Evolutionary conservation across 2,888 invertebrate species (phyloP).

Genomic region (Oegoconia quadripuncta): DNA sequence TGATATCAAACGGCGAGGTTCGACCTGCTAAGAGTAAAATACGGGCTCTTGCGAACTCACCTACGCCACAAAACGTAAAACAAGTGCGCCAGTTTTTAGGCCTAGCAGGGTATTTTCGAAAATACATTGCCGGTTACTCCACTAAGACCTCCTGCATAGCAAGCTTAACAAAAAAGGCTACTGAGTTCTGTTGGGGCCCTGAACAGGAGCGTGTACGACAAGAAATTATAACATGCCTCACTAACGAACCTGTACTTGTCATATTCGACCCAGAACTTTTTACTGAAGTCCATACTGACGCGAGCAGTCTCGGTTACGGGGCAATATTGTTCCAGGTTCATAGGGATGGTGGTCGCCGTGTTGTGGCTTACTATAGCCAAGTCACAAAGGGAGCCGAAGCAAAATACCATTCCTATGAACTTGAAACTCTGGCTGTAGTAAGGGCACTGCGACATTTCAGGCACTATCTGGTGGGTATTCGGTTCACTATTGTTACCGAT

Average conservation of each 20-base stretch:
- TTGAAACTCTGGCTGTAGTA: slow-evolving; percentile 19
- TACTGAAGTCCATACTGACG: slow-evolving; percentile 12
- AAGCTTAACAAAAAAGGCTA: neutral
- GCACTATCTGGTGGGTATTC: neutral
- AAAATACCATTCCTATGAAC: slow-evolving; percentile 17
- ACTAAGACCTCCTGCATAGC: slow-evolving; percentile 5
- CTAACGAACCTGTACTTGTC: no score
- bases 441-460: slow-evolving; percentile 15
- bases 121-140: neutral
- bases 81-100: neutral
- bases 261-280: slow-evolving; percentile 13
- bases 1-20: slow-evolving; percentile 1
- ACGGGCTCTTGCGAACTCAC: slow-evolving; percentile 1
- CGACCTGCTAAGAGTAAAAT: neutral
- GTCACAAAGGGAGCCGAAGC: neutral
- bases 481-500: slow-evolving; percentile 14
- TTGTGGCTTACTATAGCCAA: neutral
- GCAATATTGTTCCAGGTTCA: slow-evolving; percentile 9
- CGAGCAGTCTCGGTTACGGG: slow-evolving; percentile 1
- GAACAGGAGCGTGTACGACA: slow-evolving; percentile 10
- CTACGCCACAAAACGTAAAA: neutral
- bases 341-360: slow-evolving; percentile 6
- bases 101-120: neutral
- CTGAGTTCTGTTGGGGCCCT: slow-evolving; percentile 2
- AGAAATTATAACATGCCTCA: slow-evolving; percentile 14